Evolutionary conservation across 2,888 invertebrate species (phyloP), one percentile per base, ranked within the genome.

Genomic region (Drosophila macrothrix): DNA sequence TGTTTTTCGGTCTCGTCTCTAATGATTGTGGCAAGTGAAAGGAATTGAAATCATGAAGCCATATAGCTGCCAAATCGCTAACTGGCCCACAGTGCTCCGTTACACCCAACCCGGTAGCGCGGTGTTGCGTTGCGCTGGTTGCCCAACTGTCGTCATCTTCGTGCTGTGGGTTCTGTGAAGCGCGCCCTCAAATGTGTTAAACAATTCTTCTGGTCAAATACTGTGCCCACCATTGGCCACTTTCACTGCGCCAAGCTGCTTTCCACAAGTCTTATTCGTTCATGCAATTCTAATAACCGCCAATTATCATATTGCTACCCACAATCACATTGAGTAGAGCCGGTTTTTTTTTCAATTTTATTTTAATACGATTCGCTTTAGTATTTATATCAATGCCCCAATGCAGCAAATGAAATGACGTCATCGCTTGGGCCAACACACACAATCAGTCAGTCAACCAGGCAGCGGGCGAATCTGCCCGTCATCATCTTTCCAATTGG

Each of bases 21-120:
- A 90, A 90, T 90, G 89, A 86, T 68, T 43, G 79, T 46, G 76
- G 69, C 89, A 78, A 86, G 90, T 90, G 86, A 86, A 86, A 86
- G 86, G 86, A 87, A 65, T 67, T 31, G 46, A 63, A 82, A 68
- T 74, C 77, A 84, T 86, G 90, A 88, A 85, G 90, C 87, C 86
- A 84, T 87, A 74, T 53, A 81, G 90, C 75, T 79, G 90, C 67
- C 73, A 82, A 89, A 89, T 89, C 77, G 76, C 70, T 82, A 75
- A 88, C 90, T 88, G 65, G 78, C 74, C 81, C 78, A 84, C 28
- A 39, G 62, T 68, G 59, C 79, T 76, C 68, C 66, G 82, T 83
- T 89, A 89, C 87, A 90, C 75, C 88, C 83, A 85, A 87, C 91
- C 90, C 86, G 91, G 86, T 87, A 89, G 86, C 67, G 90, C 91